Percentiles rank a stretch among this genome's conserved stretches.
phyloP scores from a whole-genome alignment of 2,888 invertebrate genomes.

The Diplolepis rosae region DNA sequence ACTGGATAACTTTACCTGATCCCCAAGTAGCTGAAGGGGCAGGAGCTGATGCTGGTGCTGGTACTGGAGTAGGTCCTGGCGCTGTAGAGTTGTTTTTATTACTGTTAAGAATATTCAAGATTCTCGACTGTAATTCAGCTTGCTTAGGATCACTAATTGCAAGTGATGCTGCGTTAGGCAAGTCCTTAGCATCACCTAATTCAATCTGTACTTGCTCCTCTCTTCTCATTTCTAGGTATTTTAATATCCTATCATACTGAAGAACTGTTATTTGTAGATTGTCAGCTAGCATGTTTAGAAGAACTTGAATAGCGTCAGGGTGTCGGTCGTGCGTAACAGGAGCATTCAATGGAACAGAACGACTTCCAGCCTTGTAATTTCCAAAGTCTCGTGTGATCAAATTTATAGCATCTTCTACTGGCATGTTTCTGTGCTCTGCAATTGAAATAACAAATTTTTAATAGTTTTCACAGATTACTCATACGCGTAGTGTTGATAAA shows the following conservation, averaged over 20 bases:
- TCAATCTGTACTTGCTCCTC: slow-evolving; percentile 85
- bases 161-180: slow-evolving; percentile 71
- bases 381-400: slow-evolving; percentile 84
- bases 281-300: slow-evolving; percentile 86
- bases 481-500: no score
- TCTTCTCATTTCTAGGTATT: slow-evolving; percentile 83
- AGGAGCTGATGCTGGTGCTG: slow-evolving; percentile 65
- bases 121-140: slow-evolving; percentile 84
- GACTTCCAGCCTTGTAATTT: slow-evolving; percentile 77
- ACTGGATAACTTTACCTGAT: slow-evolving; percentile 63
- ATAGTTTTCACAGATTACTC: no score
- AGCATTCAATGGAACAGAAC: slow-evolving; percentile 76
- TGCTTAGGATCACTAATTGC: slow-evolving; percentile 77
- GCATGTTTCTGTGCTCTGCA: slow-evolving; percentile 96
- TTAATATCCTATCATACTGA: slow-evolving; percentile 86
- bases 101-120: slow-evolving; percentile 85
- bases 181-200: slow-evolving; percentile 79
- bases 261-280: slow-evolving; percentile 85
- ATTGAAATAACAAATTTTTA: slow-evolving; percentile 38
- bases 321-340: slow-evolving; percentile 74
- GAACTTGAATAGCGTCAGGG: slow-evolving; percentile 70
- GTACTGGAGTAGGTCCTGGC: slow-evolving; percentile 65
- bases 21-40: slow-evolving; percentile 62
- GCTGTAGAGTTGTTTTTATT: slow-evolving; percentile 69
- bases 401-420: slow-evolving; percentile 90